Evolutionary conservation across 2,888 invertebrate genomes (phyloP).

Genomic region (Cheilosia impressa): DNA sequence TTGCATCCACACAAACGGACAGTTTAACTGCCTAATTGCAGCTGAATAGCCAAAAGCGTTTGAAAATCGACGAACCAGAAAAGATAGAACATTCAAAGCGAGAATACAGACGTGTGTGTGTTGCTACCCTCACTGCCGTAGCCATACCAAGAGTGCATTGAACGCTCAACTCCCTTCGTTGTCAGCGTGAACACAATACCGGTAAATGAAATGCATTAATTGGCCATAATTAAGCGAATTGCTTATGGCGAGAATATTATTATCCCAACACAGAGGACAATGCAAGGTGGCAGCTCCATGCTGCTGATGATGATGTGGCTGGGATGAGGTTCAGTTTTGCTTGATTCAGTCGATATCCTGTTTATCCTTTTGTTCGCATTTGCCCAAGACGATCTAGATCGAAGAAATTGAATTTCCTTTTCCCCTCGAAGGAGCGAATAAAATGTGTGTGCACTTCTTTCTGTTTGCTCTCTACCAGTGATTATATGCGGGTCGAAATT

Average conservation of each 20-base stretch:
- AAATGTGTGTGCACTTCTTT: slow-evolving; percentile 10
- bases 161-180: slow-evolving; percentile 17
- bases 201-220: slow-evolving; percentile 50
- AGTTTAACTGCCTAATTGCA: slow-evolving; percentile 10
- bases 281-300: slow-evolving; percentile 9
- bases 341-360: slow-evolving; percentile 33
- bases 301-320: slow-evolving; percentile 13
- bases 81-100: not conserved
- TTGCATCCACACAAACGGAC: not conserved
- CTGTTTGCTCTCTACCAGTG: slow-evolving; percentile 28
- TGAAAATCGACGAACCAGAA: not conserved
- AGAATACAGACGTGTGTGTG: too few species aligned
- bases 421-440: not conserved
- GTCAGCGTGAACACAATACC: slow-evolving; percentile 25
- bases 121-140: not conserved
- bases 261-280: slow-evolving; percentile 5
- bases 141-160: slow-evolving; percentile 35
- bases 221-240: slow-evolving; percentile 65
- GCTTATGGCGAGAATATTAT: slow-evolving; percentile 62
- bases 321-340: slow-evolving; percentile 5
- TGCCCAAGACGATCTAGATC: slow-evolving; percentile 50
- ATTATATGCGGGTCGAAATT: slow-evolving; percentile 25
- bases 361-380: slow-evolving; percentile 59
- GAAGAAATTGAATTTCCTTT: slow-evolving; percentile 51
- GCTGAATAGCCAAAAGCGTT: slow-evolving; percentile 11